Conservation (phyloP, 2,888 invertebrate genomes). For the Thymelicus acteon region DNA sequence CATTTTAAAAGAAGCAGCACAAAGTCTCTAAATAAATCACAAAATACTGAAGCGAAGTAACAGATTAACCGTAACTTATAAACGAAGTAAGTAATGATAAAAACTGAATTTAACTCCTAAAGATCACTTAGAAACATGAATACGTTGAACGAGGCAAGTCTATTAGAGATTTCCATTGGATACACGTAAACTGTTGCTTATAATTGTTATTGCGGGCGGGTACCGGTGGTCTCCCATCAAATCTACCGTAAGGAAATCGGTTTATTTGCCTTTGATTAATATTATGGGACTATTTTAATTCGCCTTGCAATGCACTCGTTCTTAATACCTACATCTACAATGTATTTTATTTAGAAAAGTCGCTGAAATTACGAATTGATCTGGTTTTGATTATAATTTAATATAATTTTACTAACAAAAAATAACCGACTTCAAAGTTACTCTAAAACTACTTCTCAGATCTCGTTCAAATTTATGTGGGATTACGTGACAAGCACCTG, state of each 20-base stretch:
- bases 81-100: not conserved
- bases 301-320: not conserved
- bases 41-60: not conserved
- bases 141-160: not conserved
- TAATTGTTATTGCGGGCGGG: constrained; percentile 11
- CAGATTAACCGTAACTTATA: not conserved
- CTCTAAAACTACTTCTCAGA: no score
- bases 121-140: not conserved
- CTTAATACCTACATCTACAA: no score
- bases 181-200: constrained; percentile 11
- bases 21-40: not conserved
- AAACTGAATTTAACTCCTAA: not conserved
- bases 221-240: constrained; percentile 15
- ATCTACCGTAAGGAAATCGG: not conserved
- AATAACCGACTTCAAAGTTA: no score
- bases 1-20: not conserved
- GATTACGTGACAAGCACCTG: no score
- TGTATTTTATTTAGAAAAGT: no score
- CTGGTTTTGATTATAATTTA: no score
- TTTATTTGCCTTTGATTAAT: constrained; percentile 9
- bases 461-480: no score
- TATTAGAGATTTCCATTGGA: constrained; percentile 8
- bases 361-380: no score
- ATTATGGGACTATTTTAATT: not conserved
- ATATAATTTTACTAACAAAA: no score